Percentiles rank a stretch among this genome's conserved stretches.
These are phyloP conservation scores for Cricetomys ansorgei DNA, from an alignment of 2,113 vertebrate species.

Conservation along the genomic window DNA sequence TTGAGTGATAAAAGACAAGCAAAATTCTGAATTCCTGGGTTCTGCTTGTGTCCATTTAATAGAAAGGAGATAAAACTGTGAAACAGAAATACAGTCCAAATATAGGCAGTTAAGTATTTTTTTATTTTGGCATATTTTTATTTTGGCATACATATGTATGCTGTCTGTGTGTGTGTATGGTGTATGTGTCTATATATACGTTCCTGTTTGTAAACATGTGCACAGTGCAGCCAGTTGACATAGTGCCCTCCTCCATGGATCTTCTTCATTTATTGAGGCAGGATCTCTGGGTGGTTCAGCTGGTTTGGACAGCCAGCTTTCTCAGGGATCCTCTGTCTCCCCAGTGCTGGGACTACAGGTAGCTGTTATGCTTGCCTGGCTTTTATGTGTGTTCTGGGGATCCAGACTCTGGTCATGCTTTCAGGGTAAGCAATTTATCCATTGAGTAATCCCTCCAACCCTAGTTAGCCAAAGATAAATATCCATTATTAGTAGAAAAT, in stretches of 20 bases:
- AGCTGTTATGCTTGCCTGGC: too few species aligned
- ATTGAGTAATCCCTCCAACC: background rate
- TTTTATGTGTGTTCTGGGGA: background rate
- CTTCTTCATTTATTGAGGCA: background rate
- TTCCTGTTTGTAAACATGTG: background rate
- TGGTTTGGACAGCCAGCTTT: background rate
- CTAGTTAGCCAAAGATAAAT: background rate
- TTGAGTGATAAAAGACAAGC: background rate
- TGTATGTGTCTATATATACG: background rate
- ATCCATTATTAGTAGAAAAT: background rate
- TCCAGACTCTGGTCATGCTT: background rate
- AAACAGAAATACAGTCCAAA: background rate
- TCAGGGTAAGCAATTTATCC: background rate
- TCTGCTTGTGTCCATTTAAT: background rate
- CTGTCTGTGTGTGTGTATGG: too few species aligned
- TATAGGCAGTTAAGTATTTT: background rate
- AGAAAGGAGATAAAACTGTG: background rate
- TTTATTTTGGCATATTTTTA: background rate
- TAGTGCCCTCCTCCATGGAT: too few species aligned
- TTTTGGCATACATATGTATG: too few species aligned
- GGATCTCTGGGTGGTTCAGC: background rate
- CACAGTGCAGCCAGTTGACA: background rate
- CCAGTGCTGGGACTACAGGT: background rate
- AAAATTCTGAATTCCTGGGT: background rate
- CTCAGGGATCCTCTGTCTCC: background rate